These are phyloP conservation scores for Champsocephalus gunnari DNA, from an alignment of 2,797 vertebrate species.

Conservation along the genomic window DNA sequence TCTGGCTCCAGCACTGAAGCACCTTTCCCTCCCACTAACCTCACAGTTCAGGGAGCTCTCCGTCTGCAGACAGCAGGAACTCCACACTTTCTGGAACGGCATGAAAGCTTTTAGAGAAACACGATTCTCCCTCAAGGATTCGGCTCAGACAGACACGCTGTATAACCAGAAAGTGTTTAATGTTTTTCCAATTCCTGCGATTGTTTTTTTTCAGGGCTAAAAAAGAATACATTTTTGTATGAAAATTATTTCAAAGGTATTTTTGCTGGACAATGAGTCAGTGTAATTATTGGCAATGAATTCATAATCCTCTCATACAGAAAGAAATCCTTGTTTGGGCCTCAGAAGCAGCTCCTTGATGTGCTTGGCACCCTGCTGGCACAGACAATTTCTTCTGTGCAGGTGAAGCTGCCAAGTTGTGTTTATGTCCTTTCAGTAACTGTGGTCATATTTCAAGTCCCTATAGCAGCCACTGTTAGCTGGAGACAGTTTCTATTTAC, in stretches of 20 bases:
- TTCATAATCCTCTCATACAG: conserved; percentile 15
- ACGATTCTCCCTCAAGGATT: conserved; percentile 61
- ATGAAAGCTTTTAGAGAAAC: conserved; percentile 76
- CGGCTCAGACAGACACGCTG: conserved; percentile 50
- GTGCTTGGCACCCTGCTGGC: conserved; percentile 22
- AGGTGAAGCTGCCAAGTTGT: conserved; percentile 59
- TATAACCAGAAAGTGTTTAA: conserved; percentile 32
- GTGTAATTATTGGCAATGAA: conserved; percentile 18
- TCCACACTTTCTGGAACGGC: conserved; percentile 61
- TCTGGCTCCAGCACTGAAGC: conserved; percentile 63
- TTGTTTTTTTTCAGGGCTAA: conserved; percentile 17
- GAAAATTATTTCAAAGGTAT: neutral
- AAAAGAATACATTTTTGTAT: neutral
- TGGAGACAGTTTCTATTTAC: conserved; percentile 77
- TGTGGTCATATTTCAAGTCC: conserved; percentile 73
- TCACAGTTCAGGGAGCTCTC: conserved; percentile 62
- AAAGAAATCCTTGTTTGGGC: conserved; percentile 25
- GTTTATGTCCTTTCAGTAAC: conserved; percentile 63
- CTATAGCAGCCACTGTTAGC: conserved; percentile 50
- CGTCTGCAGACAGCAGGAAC: conserved; percentile 66
- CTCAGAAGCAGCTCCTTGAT: conserved; percentile 20
- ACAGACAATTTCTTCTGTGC: conserved; percentile 44
- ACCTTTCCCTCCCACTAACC: conserved; percentile 73
- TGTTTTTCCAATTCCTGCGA: conserved; percentile 12
- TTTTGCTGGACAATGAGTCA: conserved; percentile 11